phyloP scores from a whole-genome alignment of 2,797 vertebrate species.

The Mionectes olivaceus region DNA sequence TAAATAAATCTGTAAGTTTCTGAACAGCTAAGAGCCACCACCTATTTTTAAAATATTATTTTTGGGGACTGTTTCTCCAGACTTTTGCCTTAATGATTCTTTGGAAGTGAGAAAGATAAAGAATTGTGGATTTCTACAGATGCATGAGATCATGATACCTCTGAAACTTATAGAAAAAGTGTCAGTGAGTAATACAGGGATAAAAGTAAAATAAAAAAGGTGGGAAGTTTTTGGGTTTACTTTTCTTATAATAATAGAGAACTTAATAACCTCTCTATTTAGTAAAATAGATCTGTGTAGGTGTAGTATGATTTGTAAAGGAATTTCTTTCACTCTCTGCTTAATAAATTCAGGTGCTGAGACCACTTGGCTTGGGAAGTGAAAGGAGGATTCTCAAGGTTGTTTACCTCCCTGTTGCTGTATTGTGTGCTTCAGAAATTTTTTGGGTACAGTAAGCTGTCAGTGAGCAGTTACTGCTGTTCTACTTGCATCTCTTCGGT shows the following conservation, averaged over 20 bases:
- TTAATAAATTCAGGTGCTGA: neutral
- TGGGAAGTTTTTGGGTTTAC: neutral
- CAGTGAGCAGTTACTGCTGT: neutral
- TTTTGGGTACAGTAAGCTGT: neutral
- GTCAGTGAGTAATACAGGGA: neutral
- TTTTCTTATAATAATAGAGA: neutral
- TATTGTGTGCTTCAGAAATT: neutral
- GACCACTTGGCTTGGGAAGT: fast-evolving
- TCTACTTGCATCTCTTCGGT: neutral
- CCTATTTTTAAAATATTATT: slow-evolving; percentile 50
- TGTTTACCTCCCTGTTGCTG: neutral
- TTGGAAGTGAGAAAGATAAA: neutral
- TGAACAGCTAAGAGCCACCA: slow-evolving; percentile 31
- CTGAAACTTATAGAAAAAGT: neutral
- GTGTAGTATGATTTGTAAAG: neutral
- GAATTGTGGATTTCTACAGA: neutral
- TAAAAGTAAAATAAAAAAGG: neutral
- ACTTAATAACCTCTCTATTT: neutral
- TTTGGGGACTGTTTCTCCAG: neutral
- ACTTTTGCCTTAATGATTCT: neutral
- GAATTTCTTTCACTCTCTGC: neutral
- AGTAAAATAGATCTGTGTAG: neutral
- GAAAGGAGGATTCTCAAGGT: neutral
- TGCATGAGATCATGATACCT: neutral
- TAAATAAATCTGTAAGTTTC: slow-evolving; percentile 59